These are phyloP conservation scores for Cheilosia soror DNA, from an alignment of 2,888 invertebrate genomes.

Conservation along the genomic window DNA sequence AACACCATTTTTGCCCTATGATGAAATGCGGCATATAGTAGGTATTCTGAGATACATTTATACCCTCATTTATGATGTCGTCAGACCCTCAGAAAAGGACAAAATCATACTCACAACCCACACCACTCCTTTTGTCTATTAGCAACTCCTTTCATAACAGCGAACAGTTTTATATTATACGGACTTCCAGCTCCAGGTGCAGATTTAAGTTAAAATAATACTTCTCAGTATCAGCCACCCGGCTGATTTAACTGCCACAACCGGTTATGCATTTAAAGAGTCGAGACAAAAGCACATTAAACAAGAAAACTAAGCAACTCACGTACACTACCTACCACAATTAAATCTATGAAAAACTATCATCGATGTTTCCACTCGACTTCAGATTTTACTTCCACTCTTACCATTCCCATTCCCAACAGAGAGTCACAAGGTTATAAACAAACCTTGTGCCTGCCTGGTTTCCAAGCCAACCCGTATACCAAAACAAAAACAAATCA, in stretches of 20 bases:
- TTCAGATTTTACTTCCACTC: slow-evolving; percentile 17
- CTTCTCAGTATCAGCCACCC: not conserved
- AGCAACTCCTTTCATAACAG: too few relatives aligned
- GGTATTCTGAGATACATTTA: too few relatives aligned
- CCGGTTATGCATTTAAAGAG: slow-evolving; percentile 27
- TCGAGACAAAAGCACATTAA: slow-evolving; percentile 17
- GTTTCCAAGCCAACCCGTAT: slow-evolving; percentile 33
- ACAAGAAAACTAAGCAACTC: not conserved
- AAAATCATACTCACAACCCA: too few relatives aligned
- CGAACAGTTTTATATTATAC: too few relatives aligned
- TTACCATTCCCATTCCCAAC: not conserved
- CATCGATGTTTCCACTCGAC: slow-evolving; percentile 42
- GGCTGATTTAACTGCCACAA: slow-evolving; percentile 22
- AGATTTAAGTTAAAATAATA: too few relatives aligned
- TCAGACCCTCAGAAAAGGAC: too few relatives aligned
- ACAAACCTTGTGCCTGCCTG: not conserved
- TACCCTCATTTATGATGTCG: too few relatives aligned
- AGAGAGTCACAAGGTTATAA: not conserved
- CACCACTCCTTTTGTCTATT: too few relatives aligned
- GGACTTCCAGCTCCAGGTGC: too few relatives aligned
- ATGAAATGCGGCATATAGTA: too few relatives aligned
- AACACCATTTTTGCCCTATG: too few relatives aligned
- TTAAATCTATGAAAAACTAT: slow-evolving; percentile 34
- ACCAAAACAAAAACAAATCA: slow-evolving; percentile 37
- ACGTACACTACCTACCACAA: slow-evolving; percentile 16